phyloP scores from a whole-genome alignment of 1,140 invertebrate species.

The Drosophila fuyamai region DNA sequence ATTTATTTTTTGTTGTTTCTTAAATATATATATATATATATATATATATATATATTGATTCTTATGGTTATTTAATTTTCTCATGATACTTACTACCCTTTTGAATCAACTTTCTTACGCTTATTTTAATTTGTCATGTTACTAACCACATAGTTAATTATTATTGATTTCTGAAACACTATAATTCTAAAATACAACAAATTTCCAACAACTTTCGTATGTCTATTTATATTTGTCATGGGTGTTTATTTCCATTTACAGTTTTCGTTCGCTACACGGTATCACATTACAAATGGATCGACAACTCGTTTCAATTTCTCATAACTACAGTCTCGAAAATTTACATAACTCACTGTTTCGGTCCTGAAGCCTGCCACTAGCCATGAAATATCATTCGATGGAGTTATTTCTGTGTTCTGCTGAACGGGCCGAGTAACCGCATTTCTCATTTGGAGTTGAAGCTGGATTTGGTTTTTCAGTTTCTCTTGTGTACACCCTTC shows the following conservation, averaged over 20 bases:
- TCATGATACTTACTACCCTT: no score
- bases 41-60: no score
- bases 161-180: no score
- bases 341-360: constrained; percentile 53
- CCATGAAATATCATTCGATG: constrained; percentile 49
- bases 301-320: constrained; percentile 32
- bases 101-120: no score
- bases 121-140: no score
- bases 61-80: no score
- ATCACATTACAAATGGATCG: constrained; percentile 42
- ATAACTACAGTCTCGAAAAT: constrained; percentile 38
- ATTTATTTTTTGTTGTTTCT: background rate
- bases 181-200: background rate
- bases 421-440: constrained; percentile 45
- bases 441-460: constrained; percentile 68
- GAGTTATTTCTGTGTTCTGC: constrained; percentile 52
- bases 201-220: background rate
- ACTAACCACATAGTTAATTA: no score
- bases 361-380: constrained; percentile 24
- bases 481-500: constrained; percentile 37
- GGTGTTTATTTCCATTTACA: constrained; percentile 9
- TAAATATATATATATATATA: background rate
- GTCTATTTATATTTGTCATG: constrained; percentile 19
- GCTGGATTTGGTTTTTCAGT: constrained; percentile 26
- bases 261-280: constrained; percentile 12